Conservation (phyloP, 35 echinoderm and acorn worm species). For the Apostichopus japonicus region DNA sequence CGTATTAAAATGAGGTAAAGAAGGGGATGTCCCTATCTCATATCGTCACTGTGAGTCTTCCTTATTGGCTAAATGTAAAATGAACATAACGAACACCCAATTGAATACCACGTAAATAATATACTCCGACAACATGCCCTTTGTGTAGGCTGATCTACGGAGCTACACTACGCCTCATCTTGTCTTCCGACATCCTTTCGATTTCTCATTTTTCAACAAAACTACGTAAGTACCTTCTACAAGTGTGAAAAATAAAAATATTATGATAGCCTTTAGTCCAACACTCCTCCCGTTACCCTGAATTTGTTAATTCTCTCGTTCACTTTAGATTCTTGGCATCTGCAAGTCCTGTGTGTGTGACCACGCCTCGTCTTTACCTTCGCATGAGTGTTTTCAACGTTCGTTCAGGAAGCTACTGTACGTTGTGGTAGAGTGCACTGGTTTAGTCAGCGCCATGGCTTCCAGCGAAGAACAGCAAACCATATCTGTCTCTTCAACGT, state of each 20-base stretch:
- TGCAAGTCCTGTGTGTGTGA: constrained; percentile 1
- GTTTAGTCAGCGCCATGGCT: background rate
- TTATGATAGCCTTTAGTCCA: background rate
- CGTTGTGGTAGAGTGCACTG: background rate
- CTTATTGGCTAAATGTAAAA: background rate
- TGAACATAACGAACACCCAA: background rate
- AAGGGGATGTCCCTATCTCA: background rate
- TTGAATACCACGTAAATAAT: background rate
- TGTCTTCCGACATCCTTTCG: background rate
- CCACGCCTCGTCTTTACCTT: constrained; percentile 41
- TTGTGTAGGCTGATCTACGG: background rate
- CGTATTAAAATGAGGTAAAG: background rate
- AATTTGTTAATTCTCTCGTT: background rate
- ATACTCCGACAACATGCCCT: background rate
- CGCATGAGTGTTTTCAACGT: background rate
- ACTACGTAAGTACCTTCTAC: background rate
- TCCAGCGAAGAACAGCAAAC: constrained; percentile 24
- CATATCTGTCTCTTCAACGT: constrained; percentile 18
- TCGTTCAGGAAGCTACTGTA: background rate
- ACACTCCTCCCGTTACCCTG: background rate
- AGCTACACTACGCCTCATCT: background rate
- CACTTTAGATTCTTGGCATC: background rate
- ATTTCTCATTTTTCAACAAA: background rate
- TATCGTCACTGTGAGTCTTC: background rate
- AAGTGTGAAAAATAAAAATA: background rate